A percentile compares a stretch with the other conserved stretches of the same genome.
phyloP scores from a whole-genome alignment of 2,113 vertebrate species.

The Stegastes partitus region DNA sequence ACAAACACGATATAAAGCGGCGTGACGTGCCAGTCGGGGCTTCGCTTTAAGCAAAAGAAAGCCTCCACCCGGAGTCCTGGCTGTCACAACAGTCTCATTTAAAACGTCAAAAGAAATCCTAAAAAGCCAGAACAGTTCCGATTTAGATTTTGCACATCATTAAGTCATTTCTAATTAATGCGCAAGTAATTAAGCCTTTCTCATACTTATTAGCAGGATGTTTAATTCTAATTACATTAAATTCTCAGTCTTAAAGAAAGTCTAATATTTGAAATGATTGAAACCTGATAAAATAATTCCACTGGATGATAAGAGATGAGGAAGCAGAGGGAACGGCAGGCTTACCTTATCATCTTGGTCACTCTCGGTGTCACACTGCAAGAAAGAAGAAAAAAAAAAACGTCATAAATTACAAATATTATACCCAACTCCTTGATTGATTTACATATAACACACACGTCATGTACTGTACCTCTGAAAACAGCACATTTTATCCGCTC shows the following conservation, averaged over 20 bases:
- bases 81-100: constrained; percentile 56
- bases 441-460: neutral
- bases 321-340: neutral
- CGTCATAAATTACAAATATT: constrained; percentile 24
- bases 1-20: neutral
- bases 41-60: constrained; percentile 7
- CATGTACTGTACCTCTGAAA: constrained; percentile 36
- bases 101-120: constrained; percentile 62
- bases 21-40: neutral
- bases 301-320: too few relatives aligned
- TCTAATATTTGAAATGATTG: constrained; percentile 71
- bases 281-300: constrained; percentile 56
- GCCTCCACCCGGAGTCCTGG: constrained; percentile 18
- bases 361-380: constrained; percentile 95
- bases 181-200: constrained; percentile 80
- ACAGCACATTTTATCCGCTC: constrained; percentile 43
- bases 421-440: neutral
- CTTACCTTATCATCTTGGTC: constrained; percentile 98
- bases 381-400: constrained; percentile 65
- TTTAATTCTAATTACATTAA: constrained; percentile 83
- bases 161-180: constrained; percentile 85
- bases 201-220: constrained; percentile 80
- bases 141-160: constrained; percentile 81
- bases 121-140: constrained; percentile 74
- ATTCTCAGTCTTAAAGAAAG: constrained; percentile 73